Evolutionary conservation across 2,888 invertebrate species (phyloP), one percentile per base, ranked within the genome.

Genomic region (Lepetodrilus schrolli): DNA sequence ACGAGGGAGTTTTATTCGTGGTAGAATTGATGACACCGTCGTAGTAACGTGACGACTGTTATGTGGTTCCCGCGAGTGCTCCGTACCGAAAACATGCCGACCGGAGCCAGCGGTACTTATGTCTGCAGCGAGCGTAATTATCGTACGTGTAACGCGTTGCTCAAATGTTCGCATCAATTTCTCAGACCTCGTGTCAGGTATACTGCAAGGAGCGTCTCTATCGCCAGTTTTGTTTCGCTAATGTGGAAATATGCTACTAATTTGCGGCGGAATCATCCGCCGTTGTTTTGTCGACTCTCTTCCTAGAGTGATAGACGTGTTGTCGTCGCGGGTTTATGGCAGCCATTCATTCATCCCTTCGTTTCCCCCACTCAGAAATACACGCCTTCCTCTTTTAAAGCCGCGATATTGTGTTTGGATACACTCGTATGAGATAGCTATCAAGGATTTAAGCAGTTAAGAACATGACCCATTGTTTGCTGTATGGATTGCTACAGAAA

Each of bases 121-220:
- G 30, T 17, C 30, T 30, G 30, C 30, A 58, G 58, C 30, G 58
- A 58, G 30, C 58, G 30, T 58, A 58, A 58, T 58, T 58, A 58
- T 30, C 26, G 34, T 26, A 58, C 58, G 30, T 58, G 58, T 58
- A 58, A 58, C 58, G 26, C 58, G 58, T 34, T 58, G 58, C 30
- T 58, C 58, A 58, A 58, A 58, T 58, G 58, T 58, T 58, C 26
- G 30, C 58, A 58, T 58, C 58, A 58, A 58, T 58, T 58, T 58
- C 58, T 58, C 58, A 58, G 34, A 34, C n/a, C 26, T 17, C 58
- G 58, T 58, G 58, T 58, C 58, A 58, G 58, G 26, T 30, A 7
- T 10, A 30, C 21, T 26, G 26, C 58, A 13, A 30, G 30, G 30
- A 10, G 58, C 30, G 26, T 23, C 58, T 58, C 58, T 58, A 23